phyloP scores from a whole-genome alignment of 2,113 vertebrate species.

The Indicator indicator region DNA sequence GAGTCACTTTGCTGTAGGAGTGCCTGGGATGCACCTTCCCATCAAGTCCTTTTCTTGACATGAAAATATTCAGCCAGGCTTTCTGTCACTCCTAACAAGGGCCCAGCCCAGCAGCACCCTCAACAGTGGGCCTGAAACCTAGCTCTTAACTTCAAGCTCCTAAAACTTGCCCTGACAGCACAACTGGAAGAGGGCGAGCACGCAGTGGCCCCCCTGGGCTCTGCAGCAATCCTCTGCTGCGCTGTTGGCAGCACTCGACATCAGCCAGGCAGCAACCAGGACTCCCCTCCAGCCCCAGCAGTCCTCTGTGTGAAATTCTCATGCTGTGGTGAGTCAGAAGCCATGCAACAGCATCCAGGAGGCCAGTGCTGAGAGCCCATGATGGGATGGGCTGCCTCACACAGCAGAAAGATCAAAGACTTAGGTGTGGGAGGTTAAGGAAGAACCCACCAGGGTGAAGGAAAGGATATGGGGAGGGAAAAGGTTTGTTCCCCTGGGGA shows the following conservation, averaged over 20 bases:
- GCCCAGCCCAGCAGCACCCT: background rate
- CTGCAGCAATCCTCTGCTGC: background rate
- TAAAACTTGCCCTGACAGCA: background rate
- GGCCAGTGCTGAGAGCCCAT: slow-evolving; percentile 19
- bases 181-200: background rate
- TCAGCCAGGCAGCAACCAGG: background rate
- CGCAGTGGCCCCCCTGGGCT: background rate
- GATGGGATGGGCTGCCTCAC: slow-evolving; percentile 39
- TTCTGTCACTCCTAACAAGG: background rate
- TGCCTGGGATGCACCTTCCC: background rate
- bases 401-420: slow-evolving; percentile 63
- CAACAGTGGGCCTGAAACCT: background rate
- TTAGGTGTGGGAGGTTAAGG: slow-evolving; percentile 47
- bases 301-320: slow-evolving; percentile 10
- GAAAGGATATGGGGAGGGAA: slow-evolving; percentile 23
- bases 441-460: background rate
- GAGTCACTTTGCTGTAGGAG: background rate
- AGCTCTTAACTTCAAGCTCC: background rate
- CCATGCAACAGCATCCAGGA: slow-evolving; percentile 7
- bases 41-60: background rate
- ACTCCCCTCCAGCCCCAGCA: background rate
- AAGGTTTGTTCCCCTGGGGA: slow-evolving; percentile 15
- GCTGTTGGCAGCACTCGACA: background rate
- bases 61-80: background rate
- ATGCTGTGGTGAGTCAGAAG: slow-evolving; percentile 36